A percentile compares a stretch with the other conserved stretches of the same genome.
These are phyloP conservation scores for Drosophila bunnanda DNA, from an alignment of 2,888 invertebrate species.

Conservation along the genomic window DNA sequence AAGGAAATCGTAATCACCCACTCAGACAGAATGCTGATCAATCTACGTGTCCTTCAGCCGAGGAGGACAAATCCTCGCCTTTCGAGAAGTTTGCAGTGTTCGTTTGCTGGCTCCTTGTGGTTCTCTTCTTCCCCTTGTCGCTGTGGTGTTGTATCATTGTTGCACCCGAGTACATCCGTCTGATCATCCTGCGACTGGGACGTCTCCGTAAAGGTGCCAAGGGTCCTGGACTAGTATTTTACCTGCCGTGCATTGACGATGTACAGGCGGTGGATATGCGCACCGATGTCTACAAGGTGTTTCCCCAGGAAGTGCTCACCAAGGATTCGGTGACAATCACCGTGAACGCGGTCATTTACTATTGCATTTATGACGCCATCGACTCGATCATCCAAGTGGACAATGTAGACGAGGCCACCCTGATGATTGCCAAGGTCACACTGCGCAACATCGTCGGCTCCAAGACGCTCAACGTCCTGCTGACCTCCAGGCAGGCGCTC, in stretches of 20 bases:
- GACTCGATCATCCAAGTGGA: slow-evolving; percentile 90
- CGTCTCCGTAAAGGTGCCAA: slow-evolving; percentile 84
- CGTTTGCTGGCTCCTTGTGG: slow-evolving; percentile 38
- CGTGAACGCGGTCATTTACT: slow-evolving; percentile 94
- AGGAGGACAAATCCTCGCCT: slow-evolving; percentile 21
- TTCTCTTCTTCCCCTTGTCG: slow-evolving; percentile 75
- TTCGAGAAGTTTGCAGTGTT: slow-evolving; percentile 38
- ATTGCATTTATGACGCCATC: slow-evolving; percentile 90
- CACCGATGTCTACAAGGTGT: slow-evolving; percentile 87
- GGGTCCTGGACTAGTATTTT: slow-evolving; percentile 87
- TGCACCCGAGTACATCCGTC: slow-evolving; percentile 86
- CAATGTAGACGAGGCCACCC: slow-evolving; percentile 87
- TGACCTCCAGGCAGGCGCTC: slow-evolving; percentile 95
- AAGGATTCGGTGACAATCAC: slow-evolving; percentile 96
- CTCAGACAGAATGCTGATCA: neutral
- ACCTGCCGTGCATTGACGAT: slow-evolving; percentile 87
- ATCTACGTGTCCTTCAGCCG: slow-evolving; percentile 35
- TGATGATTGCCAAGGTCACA: slow-evolving; percentile 92
- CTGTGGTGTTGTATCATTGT: slow-evolving; percentile 79
- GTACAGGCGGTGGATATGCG: slow-evolving; percentile 86
- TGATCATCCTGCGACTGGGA: slow-evolving; percentile 88
- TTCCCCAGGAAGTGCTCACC: slow-evolving; percentile 89
- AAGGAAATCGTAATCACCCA: neutral
- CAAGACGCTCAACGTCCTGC: slow-evolving; percentile 93
- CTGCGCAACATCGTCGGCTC: slow-evolving; percentile 96